A percentile compares a stretch with the other conserved stretches of the same genome.
These are phyloP conservation scores for Beris morrisii DNA, from an alignment of 2,888 invertebrate genomes.

Conservation along the genomic window DNA sequence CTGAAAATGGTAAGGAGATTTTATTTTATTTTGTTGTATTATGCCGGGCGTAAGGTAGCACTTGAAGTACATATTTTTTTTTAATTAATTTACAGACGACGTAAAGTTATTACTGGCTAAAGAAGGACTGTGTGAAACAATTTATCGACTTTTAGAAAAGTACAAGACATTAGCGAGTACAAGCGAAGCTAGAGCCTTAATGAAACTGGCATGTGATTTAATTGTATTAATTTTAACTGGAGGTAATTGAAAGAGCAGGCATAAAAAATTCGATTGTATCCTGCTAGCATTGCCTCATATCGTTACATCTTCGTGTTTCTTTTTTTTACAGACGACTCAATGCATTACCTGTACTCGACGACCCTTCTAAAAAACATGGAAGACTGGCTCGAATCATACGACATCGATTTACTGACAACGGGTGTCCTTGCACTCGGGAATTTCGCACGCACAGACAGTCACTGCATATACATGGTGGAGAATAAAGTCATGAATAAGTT, in stretches of 20 bases:
- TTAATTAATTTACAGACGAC: slow-evolving; percentile 61
- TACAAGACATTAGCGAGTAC: slow-evolving; percentile 67
- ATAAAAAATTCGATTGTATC: background rate
- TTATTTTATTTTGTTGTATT: no score
- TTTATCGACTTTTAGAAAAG: slow-evolving; percentile 73
- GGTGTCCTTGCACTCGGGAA: slow-evolving; percentile 86
- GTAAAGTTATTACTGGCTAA: slow-evolving; percentile 76
- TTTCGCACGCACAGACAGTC: slow-evolving; percentile 83
- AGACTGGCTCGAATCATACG: slow-evolving; percentile 73
- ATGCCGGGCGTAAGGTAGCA: no score
- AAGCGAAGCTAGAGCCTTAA: slow-evolving; percentile 65
- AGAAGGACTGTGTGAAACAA: slow-evolving; percentile 73
- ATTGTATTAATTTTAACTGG: slow-evolving; percentile 83
- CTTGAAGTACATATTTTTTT: no score
- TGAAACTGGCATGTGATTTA: slow-evolving; percentile 84
- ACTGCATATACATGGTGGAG: slow-evolving; percentile 81
- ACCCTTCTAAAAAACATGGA: slow-evolving; percentile 70
- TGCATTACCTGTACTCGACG: slow-evolving; percentile 78
- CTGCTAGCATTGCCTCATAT: background rate
- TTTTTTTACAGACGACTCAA: slow-evolving; percentile 72
- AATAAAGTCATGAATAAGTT: slow-evolving; percentile 74
- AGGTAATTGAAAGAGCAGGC: slow-evolving; percentile 62
- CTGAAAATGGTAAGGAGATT: slow-evolving; percentile 66
- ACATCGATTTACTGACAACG: slow-evolving; percentile 77
- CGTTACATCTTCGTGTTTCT: no score